Conservation (phyloP, 1,140 invertebrate genomes). For the Cydia pomonella region DNA sequence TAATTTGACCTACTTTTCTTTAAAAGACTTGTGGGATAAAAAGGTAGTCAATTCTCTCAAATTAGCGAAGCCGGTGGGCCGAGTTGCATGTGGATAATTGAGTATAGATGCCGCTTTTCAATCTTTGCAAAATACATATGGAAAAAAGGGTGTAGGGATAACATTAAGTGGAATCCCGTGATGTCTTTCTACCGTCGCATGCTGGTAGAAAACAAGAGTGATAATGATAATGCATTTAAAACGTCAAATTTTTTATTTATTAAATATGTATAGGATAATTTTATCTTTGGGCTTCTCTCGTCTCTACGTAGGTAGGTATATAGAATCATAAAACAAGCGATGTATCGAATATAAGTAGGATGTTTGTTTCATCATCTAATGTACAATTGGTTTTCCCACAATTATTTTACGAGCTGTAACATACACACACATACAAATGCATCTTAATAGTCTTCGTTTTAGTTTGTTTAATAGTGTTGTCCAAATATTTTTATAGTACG, state of each 20-base stretch:
- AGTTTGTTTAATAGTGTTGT: conserved; percentile 38
- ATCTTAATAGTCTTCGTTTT: conserved; percentile 17
- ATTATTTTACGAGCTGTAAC: conserved; percentile 14
- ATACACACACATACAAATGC: conserved; percentile 1
- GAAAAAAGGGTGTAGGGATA: no score
- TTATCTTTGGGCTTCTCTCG: neutral
- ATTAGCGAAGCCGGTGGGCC: neutral
- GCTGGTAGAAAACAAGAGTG: no score
- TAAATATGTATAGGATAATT: no score
- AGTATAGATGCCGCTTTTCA: neutral
- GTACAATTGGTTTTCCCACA: conserved; percentile 11
- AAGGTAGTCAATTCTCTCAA: neutral
- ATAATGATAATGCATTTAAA: no score
- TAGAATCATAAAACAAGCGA: neutral
- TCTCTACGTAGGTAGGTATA: neutral
- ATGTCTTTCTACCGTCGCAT: no score
- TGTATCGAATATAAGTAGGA: conserved; percentile 4
- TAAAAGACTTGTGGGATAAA: neutral
- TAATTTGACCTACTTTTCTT: neutral
- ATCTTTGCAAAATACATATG: no score
- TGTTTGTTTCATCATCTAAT: conserved; percentile 12
- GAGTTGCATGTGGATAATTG: neutral
- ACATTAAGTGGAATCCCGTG: no score
- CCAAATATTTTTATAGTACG: conserved; percentile 58
- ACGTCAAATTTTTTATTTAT: no score